phyloP scores from a whole-genome alignment of 2,888 invertebrate species.

The Caenorhabditis sp. region DNA sequence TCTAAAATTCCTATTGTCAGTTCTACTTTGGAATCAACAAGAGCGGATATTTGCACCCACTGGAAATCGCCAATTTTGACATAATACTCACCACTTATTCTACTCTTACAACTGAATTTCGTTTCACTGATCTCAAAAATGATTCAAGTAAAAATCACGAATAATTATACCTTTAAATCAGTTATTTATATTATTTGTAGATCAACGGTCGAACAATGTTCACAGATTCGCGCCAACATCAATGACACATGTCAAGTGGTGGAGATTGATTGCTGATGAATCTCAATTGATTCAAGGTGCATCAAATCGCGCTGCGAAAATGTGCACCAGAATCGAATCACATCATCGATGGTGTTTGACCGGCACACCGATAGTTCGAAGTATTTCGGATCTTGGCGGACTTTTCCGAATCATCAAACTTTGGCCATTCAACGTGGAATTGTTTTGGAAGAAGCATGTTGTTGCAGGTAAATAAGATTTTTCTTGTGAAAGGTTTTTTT shows the following conservation, averaged over 20 bases:
- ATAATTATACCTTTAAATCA: too few relatives aligned
- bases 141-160: neutral
- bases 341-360: conserved; percentile 80
- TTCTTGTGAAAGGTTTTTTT: too few relatives aligned
- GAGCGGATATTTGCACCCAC: conserved; percentile 51
- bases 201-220: neutral
- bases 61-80: conserved; percentile 77
- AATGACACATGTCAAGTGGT: conserved; percentile 80
- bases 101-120: conserved; percentile 77
- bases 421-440: too few relatives aligned
- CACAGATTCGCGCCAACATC: conserved; percentile 75
- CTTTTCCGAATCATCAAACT: too few relatives aligned
- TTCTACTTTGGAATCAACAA: conserved; percentile 46
- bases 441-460: too few relatives aligned
- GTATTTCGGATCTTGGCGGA: conserved; percentile 65
- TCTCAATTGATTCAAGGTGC: conserved; percentile 82
- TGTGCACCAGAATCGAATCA: conserved; percentile 77
- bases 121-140: conserved; percentile 74
- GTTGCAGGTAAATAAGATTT: too few relatives aligned
- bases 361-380: conserved; percentile 80
- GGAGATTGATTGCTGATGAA: conserved; percentile 80
- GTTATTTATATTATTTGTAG: too few relatives aligned
- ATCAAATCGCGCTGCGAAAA: conserved; percentile 76
- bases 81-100: conserved; percentile 81
- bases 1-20: too few relatives aligned